Conservation (phyloP, 2,797 vertebrate genomes). For the Brachymystax lenok region DNA sequence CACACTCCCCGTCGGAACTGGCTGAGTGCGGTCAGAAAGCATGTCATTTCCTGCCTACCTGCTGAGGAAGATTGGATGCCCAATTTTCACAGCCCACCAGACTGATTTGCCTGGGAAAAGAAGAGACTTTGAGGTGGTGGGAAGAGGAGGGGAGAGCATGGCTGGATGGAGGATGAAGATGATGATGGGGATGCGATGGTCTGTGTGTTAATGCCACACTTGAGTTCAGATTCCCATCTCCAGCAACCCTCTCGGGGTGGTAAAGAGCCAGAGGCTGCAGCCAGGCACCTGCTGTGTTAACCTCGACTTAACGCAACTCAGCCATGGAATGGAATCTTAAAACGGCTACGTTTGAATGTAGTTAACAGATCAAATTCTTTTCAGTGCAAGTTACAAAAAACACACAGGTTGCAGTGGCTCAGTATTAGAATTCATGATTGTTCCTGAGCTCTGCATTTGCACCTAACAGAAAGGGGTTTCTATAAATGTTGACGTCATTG, state of each 20-base stretch:
- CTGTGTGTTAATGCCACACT: conserved; percentile 66
- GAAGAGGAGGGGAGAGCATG: conserved; percentile 6
- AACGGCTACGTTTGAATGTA: neutral
- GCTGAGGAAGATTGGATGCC: conserved; percentile 69
- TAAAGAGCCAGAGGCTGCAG: conserved; percentile 40
- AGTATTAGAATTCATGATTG: neutral
- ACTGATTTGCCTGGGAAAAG: conserved; percentile 65
- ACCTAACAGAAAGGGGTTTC: neutral
- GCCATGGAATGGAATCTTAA: neutral
- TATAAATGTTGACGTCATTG: neutral
- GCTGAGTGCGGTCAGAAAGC: conserved; percentile 50
- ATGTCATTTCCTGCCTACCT: conserved; percentile 72
- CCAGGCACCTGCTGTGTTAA: conserved; percentile 34
- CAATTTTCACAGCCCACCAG: conserved; percentile 72
- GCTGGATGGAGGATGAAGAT: conserved; percentile 59
- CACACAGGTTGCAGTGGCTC: neutral
- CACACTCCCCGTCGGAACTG: conserved; percentile 51
- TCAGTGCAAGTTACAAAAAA: neutral
- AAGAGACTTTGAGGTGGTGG: conserved; percentile 19
- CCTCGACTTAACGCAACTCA: conserved; percentile 26
- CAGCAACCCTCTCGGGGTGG: conserved; percentile 43
- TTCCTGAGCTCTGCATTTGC: neutral
- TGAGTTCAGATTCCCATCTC: conserved; percentile 61
- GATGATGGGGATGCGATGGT: conserved; percentile 7
- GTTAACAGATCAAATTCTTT: neutral